These are phyloP conservation scores for Mus minutoides DNA, from an alignment of 2,797 vertebrate genomes.

Conservation along the genomic window DNA sequence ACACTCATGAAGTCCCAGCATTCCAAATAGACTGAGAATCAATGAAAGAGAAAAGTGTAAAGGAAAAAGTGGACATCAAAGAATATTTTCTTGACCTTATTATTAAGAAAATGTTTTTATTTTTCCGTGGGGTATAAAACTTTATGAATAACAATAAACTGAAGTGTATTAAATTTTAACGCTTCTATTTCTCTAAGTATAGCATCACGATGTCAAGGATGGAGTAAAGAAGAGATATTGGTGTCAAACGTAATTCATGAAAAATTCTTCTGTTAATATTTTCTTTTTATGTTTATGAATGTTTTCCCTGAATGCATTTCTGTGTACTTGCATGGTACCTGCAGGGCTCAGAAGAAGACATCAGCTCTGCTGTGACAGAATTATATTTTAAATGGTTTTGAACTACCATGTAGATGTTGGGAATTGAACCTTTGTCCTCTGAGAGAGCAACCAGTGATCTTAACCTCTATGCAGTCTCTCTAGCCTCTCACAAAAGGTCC, in stretches of 20 bases:
- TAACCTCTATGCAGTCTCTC: not conserved
- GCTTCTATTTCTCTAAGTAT: not conserved
- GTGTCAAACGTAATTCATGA: not conserved
- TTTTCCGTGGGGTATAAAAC: not conserved
- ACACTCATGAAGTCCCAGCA: not conserved
- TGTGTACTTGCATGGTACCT: not conserved
- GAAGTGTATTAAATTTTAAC: not conserved
- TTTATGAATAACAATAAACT: not conserved
- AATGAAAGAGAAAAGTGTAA: not conserved
- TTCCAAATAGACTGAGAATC: not conserved
- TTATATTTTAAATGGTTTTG: not conserved
- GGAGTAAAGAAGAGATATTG: not conserved
- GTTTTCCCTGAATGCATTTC: not conserved
- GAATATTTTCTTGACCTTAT: not conserved
- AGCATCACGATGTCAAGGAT: not conserved
- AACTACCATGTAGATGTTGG: not conserved
- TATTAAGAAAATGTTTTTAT: not conserved
- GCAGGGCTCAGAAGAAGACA: not conserved
- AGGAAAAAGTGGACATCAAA: not conserved
- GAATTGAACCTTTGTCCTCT: not conserved
- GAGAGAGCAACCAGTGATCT: not conserved
- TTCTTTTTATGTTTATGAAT: not conserved
- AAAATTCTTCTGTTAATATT: not conserved
- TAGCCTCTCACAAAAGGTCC: not conserved
- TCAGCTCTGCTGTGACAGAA: not conserved